Conservation (phyloP, 2,888 invertebrate species). For the Aspidiotus destructor region DNA sequence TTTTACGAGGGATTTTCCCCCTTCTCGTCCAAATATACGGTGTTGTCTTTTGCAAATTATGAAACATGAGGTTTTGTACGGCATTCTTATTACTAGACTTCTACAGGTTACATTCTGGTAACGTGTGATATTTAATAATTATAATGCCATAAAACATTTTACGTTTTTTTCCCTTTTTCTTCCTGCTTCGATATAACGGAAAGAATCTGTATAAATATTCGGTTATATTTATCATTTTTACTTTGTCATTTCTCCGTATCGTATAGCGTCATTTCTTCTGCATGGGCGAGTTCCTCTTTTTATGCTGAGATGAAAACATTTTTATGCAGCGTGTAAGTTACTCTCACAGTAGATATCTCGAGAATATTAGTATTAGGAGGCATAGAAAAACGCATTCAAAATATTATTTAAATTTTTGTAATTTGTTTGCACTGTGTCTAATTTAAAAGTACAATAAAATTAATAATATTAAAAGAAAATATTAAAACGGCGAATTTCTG, state of each 20-base stretch:
- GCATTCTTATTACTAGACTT: constrained; percentile 15
- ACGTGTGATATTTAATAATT: constrained; percentile 29
- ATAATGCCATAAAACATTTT: constrained; percentile 17
- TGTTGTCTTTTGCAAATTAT: constrained; percentile 25
- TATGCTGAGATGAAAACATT: too few species aligned
- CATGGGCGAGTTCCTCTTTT: too few species aligned
- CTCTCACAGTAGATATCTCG: too few species aligned
- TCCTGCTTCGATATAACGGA: not conserved
- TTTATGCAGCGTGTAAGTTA: too few species aligned
- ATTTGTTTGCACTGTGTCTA: not conserved
- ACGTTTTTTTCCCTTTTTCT: not conserved
- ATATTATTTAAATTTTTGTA: too few species aligned
- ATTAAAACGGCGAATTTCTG: constrained; percentile 9
- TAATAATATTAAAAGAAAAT: constrained; percentile 4
- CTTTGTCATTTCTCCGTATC: too few species aligned
- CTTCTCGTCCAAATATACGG: constrained; percentile 7
- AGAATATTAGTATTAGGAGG: too few species aligned
- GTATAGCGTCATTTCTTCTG: too few species aligned
- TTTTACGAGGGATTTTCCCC: constrained; percentile 26
- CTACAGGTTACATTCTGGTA: not conserved
- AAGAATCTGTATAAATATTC: too few species aligned
- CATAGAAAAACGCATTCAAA: too few species aligned
- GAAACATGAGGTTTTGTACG: constrained; percentile 25
- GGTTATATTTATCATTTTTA: too few species aligned
- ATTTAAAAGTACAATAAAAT: not conserved